A percentile compares a stretch with the other conserved stretches of the same genome.
Conservation (phyloP, 2,113 vertebrate species). For the Dasypus novemcinctus region DNA sequence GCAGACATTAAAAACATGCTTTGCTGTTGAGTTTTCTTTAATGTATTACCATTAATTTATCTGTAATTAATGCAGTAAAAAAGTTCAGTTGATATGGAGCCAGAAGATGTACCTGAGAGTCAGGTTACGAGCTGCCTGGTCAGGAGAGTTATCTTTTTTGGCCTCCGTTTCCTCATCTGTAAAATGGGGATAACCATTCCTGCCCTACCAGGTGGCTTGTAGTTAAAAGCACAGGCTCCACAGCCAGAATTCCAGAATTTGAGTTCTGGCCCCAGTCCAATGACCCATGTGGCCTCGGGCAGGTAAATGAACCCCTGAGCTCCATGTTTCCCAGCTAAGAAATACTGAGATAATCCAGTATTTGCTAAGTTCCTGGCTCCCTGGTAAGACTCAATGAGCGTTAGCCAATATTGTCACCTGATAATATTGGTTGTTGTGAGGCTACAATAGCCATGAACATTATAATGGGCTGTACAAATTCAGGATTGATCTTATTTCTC, state of each 20-base stretch:
- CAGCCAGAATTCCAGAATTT: no score
- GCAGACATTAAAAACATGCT: background rate
- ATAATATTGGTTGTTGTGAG: background rate
- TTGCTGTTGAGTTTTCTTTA: background rate
- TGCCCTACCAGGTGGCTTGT: background rate
- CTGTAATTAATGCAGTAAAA: background rate
- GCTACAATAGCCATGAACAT: background rate
- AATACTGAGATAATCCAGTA: background rate
- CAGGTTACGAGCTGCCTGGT: background rate
- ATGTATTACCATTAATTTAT: background rate
- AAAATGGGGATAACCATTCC: background rate
- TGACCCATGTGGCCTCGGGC: background rate
- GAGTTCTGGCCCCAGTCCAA: background rate
- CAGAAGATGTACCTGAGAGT: background rate
- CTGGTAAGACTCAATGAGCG: background rate
- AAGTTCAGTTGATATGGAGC: background rate
- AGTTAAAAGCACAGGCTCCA: background rate
- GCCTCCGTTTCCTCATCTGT: no score
- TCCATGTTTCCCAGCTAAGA: background rate
- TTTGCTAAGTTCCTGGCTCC: background rate
- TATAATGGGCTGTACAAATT: background rate
- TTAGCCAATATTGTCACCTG: background rate
- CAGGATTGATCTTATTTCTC: background rate
- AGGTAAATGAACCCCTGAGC: background rate
- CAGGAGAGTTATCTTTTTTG: no score